Conservation (phyloP, 2,797 vertebrate genomes). For the Chlorospingus semifuscus region DNA sequence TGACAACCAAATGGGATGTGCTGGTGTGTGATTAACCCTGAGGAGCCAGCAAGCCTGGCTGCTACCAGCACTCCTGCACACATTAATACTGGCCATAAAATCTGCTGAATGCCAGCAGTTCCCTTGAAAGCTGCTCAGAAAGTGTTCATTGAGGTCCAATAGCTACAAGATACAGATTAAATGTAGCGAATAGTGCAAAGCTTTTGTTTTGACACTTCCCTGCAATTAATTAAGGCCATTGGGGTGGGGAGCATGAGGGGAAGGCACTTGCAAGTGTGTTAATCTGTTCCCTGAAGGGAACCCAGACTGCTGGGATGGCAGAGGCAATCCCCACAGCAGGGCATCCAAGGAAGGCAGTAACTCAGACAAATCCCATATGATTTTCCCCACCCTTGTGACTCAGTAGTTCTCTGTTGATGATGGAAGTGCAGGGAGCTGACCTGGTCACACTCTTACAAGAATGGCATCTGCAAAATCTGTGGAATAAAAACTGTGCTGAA, state of each 20-base stretch:
- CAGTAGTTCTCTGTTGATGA: not conserved
- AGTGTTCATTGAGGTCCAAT: not conserved
- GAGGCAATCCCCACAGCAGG: not conserved
- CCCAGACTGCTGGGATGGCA: not conserved
- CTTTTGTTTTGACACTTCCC: not conserved
- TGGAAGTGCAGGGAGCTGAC: not conserved
- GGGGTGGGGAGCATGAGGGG: rapidly evolving
- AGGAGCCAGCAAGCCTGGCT: not conserved
- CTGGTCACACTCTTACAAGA: not conserved
- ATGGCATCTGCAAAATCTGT: not conserved
- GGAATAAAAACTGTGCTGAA: not conserved
- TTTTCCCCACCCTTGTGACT: not conserved
- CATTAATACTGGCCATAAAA: not conserved
- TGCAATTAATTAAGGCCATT: not conserved
- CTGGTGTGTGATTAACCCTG: not conserved
- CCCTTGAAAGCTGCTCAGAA: not conserved
- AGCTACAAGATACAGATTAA: not conserved
- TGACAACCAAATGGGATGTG: not conserved
- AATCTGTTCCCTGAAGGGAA: not conserved
- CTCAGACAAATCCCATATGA: not conserved
- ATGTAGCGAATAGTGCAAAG: not conserved
- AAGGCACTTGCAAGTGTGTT: not conserved
- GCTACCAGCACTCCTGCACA: not conserved
- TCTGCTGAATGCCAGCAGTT: not conserved
- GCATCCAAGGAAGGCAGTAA: not conserved